Conservation (phyloP, 2,797 vertebrate species). For the Lagothrix lagotricha region DNA sequence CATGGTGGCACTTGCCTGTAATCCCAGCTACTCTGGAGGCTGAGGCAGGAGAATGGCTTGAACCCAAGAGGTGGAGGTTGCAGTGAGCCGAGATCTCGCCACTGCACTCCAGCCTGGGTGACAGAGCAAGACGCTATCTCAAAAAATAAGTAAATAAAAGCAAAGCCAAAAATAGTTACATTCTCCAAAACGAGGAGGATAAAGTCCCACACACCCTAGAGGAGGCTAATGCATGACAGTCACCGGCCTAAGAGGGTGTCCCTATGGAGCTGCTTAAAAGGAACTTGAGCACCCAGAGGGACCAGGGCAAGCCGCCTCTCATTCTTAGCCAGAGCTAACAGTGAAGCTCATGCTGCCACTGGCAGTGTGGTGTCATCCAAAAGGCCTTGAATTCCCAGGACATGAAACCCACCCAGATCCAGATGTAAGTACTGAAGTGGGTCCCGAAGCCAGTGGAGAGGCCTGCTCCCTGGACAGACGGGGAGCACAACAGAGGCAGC, state of each 20-base stretch:
- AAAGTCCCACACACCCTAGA: not conserved
- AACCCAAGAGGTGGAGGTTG: not conserved
- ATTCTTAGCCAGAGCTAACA: not conserved
- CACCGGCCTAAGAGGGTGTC: rapidly evolving
- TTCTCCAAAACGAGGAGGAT: not conserved
- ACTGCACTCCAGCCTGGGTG: not conserved
- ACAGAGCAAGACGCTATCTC: not conserved
- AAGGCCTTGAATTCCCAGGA: not conserved
- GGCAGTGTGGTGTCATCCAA: not conserved
- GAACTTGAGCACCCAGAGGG: not conserved
- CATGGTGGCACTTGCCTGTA: not conserved
- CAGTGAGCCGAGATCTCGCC: not conserved
- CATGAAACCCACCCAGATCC: not conserved
- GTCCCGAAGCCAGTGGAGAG: not conserved
- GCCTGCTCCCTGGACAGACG: not conserved
- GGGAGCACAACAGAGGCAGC: not conserved
- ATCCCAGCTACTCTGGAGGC: not conserved
- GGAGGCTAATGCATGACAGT: not conserved
- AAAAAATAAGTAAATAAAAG: not conserved
- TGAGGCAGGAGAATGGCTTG: not conserved
- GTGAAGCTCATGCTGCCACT: not conserved
- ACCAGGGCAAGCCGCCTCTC: not conserved
- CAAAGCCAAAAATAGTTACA: not conserved
- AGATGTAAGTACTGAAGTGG: not conserved
- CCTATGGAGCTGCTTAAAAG: not conserved